Evolutionary conservation across 2,113 vertebrate genomes (phyloP), one percentile per base, ranked within the genome.

Genomic region (Aythya baeri): DNA sequence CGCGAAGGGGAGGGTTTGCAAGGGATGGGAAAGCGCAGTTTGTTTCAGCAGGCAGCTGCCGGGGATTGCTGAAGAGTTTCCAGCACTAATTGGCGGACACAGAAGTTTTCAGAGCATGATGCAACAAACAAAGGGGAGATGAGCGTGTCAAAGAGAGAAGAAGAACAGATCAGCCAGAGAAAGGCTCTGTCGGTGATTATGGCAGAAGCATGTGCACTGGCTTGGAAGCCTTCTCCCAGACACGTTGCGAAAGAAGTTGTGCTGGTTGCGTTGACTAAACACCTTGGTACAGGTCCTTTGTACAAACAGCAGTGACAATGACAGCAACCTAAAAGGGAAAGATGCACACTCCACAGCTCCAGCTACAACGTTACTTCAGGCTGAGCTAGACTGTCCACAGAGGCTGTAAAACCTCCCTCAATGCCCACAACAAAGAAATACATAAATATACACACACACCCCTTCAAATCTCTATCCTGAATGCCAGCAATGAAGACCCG

Each of bases 41-140:
- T 66, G 67, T 18, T 89, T 74, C 84, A 50, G 52, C 38, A 67
- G 55, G 78, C 93, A 80, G 91, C 83, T 93, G 89, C 82, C 89
- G 59, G 68, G 74, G 58, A 29, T 49, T 13, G 17, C 46, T 85
- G 94, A 96, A 57, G 49, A 63, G 49, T 73, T 88, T 46, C 92
- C 96, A 96, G 75, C 52, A 26, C 92, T 93, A 96, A 96, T 73
- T 92, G 83, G 91, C 4, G 2, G 68, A 54, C 46, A 68, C 34
- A 22, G 50, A 85, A 82, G 66, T 91, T 74, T 80, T 92, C 90
- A 72, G 82, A 92, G 94, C 82, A 67, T 29, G 85, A 95, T 87
- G 75, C 67, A 92, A 89, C n/a, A 89, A 44, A 91, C 62, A 83
- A 91, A 85, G 6, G 20, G 21, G 29, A 54, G 31, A 15, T 50